Base-by-base conservation (phyloP, 92 coral and sea anemone genomes). In the Parazoanthus atlanticus region DNA sequence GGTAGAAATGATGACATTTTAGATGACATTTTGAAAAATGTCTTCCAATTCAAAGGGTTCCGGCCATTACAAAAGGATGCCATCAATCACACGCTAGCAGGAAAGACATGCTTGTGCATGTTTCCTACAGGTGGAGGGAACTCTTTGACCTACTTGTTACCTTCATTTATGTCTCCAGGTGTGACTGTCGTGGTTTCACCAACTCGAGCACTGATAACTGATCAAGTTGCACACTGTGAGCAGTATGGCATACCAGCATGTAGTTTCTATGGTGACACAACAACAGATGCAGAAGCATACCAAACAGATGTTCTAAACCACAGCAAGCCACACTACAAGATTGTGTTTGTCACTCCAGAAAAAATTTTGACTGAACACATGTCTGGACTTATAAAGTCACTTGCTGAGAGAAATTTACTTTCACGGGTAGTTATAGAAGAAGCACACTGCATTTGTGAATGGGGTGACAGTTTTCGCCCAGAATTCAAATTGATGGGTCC, bases 401-500 rank as follows among this genome's bases (percentile, higher is more conserved):
- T 70, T 30, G 75, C 75, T 28, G 38, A 70, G 36, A 70, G 75
- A 33, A 70, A 70, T 30, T 31, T 67, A 33, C 33, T 70, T 28
- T 70, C 36, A 2, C 75, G 75, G 36, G 75, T 70, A 70, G 76
- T 72, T 12, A 21, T 72, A 6, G 76, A 71, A 71, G 76, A 71
- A 40, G 76, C 76, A 15, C 76, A 71, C 21, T 71, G 40, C 76
- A 71, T 71, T 19, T 72, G 76, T 30, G 76, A 72, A 31, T 72
- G 40, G 76, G 40, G 40, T 12, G 76, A 72, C 76, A 31, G 36
- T 6, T 72, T 72, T 15, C 16, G 76, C 21, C 76, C 76, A 31
- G 76, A 72, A 72, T 72, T 72, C 36, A 72, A 30, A 34, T 13
- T 31, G 76, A 72, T 72, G 76, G 76, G 76, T 31, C 76, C 76